phyloP scores from a whole-genome alignment of 35 echinoderm and acorn worm species.

The Patiria miniata region DNA sequence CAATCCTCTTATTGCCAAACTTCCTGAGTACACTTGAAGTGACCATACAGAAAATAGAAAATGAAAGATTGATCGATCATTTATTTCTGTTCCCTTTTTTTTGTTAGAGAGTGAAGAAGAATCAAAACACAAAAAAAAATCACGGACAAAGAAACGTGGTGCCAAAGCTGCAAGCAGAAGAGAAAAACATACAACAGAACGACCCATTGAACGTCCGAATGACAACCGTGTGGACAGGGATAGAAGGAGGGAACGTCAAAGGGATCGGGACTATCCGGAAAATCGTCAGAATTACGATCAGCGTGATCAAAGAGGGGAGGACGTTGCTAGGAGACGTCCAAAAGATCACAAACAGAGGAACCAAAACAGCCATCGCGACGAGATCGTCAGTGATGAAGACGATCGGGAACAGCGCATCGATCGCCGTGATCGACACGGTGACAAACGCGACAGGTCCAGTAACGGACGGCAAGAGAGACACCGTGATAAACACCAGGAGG shows the following conservation, averaged over 20 bases:
- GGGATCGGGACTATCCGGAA: not conserved
- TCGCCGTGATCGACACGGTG: no score
- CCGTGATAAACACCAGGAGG: not conserved
- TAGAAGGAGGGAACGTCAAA: not conserved
- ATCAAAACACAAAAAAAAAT: not conserved
- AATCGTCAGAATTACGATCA: no score
- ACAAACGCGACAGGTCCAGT: no score
- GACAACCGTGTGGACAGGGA: not conserved
- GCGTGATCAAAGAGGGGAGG: no score
- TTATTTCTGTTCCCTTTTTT: not conserved
- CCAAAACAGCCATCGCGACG: no score
- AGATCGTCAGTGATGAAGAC: no score
- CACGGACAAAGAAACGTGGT: not conserved
- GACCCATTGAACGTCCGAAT: not conserved
- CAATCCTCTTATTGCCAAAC: no score
- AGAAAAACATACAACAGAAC: not conserved
- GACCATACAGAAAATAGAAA: no score
- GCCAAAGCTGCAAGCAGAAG: not conserved
- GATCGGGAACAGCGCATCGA: no score
- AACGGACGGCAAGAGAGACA: not conserved
- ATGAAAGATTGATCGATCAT: not conserved
- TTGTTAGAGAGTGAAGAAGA: conserved; percentile 9
- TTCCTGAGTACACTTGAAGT: no score
- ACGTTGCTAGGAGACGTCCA: no score
- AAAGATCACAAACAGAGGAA: no score